A percentile compares a stretch with the other conserved stretches of the same genome.
phyloP scores from a whole-genome alignment of 2,888 invertebrate species.

The Cephus pulcher region DNA sequence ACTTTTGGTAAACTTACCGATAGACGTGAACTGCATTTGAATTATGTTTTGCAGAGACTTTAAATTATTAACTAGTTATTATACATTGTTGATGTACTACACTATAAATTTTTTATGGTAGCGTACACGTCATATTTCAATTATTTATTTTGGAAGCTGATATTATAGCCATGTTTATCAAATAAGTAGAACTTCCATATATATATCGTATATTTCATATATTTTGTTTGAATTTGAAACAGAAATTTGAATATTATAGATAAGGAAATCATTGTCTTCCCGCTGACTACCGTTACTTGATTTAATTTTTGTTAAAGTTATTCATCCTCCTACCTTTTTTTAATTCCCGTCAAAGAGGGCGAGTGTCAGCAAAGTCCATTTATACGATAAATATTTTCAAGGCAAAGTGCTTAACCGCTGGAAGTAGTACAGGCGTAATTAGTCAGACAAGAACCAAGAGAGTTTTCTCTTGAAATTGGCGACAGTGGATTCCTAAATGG shows the following conservation, averaged over 20 bases:
- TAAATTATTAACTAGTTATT: no score
- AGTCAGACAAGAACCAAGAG: background rate
- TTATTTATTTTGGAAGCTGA: background rate
- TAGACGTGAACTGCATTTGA: no score
- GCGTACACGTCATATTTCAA: background rate
- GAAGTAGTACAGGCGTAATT: no score
- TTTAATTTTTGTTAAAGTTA: background rate
- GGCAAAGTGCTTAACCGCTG: background rate
- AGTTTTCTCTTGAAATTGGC: background rate
- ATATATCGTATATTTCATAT: background rate
- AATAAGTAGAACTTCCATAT: background rate
- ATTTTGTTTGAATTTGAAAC: background rate
- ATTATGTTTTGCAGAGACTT: no score
- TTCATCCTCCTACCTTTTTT: background rate
- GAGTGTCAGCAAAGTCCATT: background rate
- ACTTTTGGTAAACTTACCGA: no score
- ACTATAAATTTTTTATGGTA: no score
- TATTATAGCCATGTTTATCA: background rate
- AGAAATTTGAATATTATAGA: background rate
- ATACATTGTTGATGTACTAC: no score
- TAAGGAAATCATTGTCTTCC: background rate
- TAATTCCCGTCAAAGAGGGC: background rate
- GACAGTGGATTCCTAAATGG: background rate
- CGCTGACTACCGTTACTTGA: background rate
- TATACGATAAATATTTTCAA: background rate